phyloP scores from a whole-genome alignment of 2,888 invertebrate genomes.

The Tupiocoris notatus region DNA sequence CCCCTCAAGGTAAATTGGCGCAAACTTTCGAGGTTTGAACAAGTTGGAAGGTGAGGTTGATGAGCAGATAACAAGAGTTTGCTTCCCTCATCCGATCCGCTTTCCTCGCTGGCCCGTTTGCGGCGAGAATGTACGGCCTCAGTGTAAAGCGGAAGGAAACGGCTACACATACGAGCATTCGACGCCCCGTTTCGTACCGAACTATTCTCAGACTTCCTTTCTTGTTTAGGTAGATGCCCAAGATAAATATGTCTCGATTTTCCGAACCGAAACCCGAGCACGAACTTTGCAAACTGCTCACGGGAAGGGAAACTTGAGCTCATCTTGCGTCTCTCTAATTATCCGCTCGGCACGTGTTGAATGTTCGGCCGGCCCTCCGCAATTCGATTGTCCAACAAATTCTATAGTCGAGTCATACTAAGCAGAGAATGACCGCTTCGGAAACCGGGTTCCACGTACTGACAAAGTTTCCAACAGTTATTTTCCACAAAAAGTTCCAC shows the following conservation, averaged over 20 bases:
- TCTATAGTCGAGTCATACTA: too few relatives aligned
- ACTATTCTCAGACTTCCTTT: neutral
- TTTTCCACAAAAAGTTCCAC: too few relatives aligned
- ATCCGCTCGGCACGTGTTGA: neutral
- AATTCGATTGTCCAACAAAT: too few relatives aligned
- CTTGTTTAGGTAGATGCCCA: neutral
- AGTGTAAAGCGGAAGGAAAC: neutral
- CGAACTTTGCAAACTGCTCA: neutral
- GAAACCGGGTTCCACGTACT: too few relatives aligned
- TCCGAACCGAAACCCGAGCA: neutral
- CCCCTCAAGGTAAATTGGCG: slow-evolving; percentile 40
- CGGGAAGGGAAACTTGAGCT: neutral
- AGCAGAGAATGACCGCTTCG: too few relatives aligned
- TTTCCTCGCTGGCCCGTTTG: neutral
- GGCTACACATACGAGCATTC: neutral
- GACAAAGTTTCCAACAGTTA: too few relatives aligned
- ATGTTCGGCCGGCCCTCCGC: too few relatives aligned
- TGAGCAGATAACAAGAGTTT: slow-evolving; percentile 36
- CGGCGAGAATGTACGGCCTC: neutral
- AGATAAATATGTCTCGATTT: neutral
- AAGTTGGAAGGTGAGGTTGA: slow-evolving; percentile 16
- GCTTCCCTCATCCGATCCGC: neutral
- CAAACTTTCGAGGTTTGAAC: slow-evolving; percentile 14
- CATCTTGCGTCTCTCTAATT: neutral
- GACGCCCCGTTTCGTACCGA: neutral